phyloP scores from a whole-genome alignment of 2,888 invertebrate species.

The Disparrhopalites patrizii region DNA sequence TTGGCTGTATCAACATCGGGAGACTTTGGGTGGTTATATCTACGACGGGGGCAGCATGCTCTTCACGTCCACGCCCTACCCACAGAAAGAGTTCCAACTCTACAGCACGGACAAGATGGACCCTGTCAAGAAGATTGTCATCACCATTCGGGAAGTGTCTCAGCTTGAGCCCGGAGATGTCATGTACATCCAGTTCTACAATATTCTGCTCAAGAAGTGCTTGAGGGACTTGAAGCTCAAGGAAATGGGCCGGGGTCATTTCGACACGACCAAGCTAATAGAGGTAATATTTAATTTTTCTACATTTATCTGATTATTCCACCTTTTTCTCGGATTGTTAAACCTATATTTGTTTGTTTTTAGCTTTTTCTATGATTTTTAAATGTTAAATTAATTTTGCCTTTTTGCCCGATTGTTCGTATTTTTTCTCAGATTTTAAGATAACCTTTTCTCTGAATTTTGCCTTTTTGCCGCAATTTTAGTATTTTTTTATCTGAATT shows the following conservation, averaged over 20 bases:
- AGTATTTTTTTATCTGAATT: no score
- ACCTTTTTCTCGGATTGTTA: no score
- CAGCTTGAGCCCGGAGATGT: constrained; percentile 17
- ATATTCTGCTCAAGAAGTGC: constrained; percentile 37
- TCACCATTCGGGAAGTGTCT: not conserved
- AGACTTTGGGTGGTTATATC: not conserved
- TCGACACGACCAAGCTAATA: constrained; percentile 49
- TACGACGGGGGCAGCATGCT: not conserved
- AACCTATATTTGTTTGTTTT: no score
- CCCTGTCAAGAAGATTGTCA: not conserved
- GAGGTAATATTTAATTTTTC: no score
- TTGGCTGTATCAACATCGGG: constrained; percentile 58
- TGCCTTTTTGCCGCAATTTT: no score
- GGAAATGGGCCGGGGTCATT: constrained; percentile 37
- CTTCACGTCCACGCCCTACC: not conserved
- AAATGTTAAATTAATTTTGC: no score
- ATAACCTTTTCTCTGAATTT: no score
- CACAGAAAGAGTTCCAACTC: not conserved
- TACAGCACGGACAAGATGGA: not conserved
- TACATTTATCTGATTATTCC: no score
- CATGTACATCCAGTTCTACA: constrained; percentile 37
- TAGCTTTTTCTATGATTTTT: constrained; percentile 35
- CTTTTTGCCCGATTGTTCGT: no score
- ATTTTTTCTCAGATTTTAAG: no score
- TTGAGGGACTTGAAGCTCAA: constrained; percentile 34